Conservation (phyloP, 53 echinoderm and acorn worm species). For the Holothuria scabra region DNA sequence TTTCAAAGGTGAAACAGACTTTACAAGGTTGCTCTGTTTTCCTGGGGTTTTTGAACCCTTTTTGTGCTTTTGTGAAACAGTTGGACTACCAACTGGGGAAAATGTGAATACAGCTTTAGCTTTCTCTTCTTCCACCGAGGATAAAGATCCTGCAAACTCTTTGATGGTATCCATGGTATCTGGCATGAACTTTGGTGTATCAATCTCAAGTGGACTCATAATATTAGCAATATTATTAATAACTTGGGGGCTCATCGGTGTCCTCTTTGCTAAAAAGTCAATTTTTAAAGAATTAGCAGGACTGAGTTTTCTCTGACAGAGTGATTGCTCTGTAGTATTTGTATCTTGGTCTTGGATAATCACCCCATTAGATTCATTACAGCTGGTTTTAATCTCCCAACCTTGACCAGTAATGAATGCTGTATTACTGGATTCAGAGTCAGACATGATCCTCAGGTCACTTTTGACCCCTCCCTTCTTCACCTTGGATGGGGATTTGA, state of each 20-base stretch:
- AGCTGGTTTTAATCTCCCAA: conserved; percentile 91
- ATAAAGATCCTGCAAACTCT: conserved; percentile 84
- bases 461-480: conserved; percentile 54
- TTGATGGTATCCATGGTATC: conserved; percentile 97
- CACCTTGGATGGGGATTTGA: conserved; percentile 32
- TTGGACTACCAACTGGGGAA: background rate
- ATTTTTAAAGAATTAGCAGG: conserved; percentile 80
- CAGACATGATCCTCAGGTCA: conserved; percentile 69
- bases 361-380: conserved; percentile 85
- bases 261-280: conserved; percentile 60
- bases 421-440: conserved; percentile 72
- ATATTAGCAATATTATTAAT: conserved; percentile 78
- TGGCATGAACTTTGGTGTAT: conserved; percentile 84
- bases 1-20: background rate
- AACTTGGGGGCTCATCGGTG: conserved; percentile 65
- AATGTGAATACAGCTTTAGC: conserved; percentile 2
- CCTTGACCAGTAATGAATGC: conserved; percentile 97
- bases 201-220: conserved; percentile 79
- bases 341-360: conserved; percentile 62
- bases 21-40: background rate
- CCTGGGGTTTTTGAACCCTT: conserved; percentile 7
- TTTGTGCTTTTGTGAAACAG: background rate
- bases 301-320: conserved; percentile 58
- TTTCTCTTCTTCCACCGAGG: conserved; percentile 55
- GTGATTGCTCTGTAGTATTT: conserved; percentile 18